Percentiles rank a stretch among this genome's conserved stretches.
These are phyloP conservation scores for Aptenodytes forsteri DNA, from an alignment of 2,113 vertebrate genomes.

Conservation along the genomic window DNA sequence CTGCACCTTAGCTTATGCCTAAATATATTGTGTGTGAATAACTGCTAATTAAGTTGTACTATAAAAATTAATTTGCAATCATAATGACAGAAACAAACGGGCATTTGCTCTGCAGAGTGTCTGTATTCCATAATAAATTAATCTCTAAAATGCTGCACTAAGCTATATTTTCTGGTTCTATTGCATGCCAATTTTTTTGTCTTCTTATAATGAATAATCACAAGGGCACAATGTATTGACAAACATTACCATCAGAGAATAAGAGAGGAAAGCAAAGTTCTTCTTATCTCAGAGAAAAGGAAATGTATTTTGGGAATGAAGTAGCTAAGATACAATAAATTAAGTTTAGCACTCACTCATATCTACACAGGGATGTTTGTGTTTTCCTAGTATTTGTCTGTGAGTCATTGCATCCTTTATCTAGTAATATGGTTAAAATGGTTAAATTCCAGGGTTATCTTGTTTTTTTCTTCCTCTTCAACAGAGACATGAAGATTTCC, in stretches of 20 bases:
- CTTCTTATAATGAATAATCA: neutral
- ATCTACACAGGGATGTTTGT: neutral
- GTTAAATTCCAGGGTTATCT: constrained; percentile 11
- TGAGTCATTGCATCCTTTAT: neutral
- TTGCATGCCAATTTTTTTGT: neutral
- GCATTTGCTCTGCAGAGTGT: neutral
- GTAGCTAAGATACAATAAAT: neutral
- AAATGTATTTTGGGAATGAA: constrained; percentile 34
- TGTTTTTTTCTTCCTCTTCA: neutral
- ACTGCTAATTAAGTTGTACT: neutral
- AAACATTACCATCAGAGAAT: neutral
- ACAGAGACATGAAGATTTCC: neutral
- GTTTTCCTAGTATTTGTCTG: neutral
- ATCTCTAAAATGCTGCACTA: neutral
- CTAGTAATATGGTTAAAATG: neutral
- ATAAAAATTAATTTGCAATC: neutral
- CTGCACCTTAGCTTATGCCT: neutral
- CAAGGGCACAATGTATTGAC: neutral
- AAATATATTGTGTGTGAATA: neutral
- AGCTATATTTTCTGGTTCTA: neutral
- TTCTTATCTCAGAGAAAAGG: constrained; percentile 29
- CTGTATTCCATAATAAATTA: neutral
- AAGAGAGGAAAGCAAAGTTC: neutral
- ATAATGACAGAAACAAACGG: neutral
- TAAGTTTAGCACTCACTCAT: neutral